These are phyloP conservation scores for Gadopsis bispinosus DNA, from an alignment of 2,797 vertebrate genomes.

Conservation along the genomic window DNA sequence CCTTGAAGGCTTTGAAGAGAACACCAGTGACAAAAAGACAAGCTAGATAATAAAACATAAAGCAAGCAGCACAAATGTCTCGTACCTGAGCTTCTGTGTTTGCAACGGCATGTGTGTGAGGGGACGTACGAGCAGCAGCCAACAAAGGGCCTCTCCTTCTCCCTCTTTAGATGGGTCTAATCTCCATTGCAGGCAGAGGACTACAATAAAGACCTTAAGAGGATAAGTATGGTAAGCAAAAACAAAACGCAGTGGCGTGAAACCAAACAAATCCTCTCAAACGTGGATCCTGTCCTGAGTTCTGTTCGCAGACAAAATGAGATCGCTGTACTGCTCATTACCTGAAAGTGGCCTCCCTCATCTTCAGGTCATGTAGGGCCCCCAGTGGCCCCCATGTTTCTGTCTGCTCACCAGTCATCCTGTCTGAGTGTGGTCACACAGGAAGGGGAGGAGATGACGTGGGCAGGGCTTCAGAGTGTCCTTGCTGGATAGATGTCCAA, in stretches of 20 bases:
- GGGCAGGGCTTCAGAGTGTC: conserved; percentile 54
- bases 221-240: conserved; percentile 42
- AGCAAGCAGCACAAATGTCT: neutral
- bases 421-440: conserved; percentile 63
- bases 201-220: conserved; percentile 53
- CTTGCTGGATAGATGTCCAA: conserved; percentile 49
- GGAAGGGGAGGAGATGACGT: conserved; percentile 36
- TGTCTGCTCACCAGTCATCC: conserved; percentile 72
- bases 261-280: conserved; percentile 12
- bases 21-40: conserved; percentile 3
- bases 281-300: neutral
- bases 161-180: conserved; percentile 39
- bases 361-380: conserved; percentile 65
- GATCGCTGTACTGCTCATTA: conserved; percentile 61
- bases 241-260: conserved; percentile 19
- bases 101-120: conserved; percentile 18
- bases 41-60: conserved; percentile 10
- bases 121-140: conserved; percentile 18
- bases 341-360: conserved; percentile 82
- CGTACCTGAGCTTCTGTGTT: neutral
- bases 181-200: conserved; percentile 37
- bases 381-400: conserved; percentile 42
- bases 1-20: neutral
- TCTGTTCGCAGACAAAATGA: neutral
- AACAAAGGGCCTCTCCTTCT: conserved; percentile 45